Conservation (phyloP, 2,888 invertebrate genomes). For the Hypomecis punctinalis region DNA sequence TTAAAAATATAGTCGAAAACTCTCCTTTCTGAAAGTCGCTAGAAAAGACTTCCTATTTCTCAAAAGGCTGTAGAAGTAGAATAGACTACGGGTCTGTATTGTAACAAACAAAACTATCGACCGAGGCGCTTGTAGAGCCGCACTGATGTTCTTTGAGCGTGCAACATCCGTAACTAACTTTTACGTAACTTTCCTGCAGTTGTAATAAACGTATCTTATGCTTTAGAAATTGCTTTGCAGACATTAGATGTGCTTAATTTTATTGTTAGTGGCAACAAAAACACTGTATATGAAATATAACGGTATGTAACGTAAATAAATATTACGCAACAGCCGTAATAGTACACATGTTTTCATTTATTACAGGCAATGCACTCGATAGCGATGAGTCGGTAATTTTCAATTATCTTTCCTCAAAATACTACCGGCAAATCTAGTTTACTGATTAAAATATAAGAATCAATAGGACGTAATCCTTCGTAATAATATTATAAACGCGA, state of each 20-base stretch:
- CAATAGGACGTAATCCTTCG: no score
- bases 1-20: no score
- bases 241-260: constrained; percentile 28
- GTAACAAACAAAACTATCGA: constrained; percentile 16
- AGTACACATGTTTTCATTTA: no score
- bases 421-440: no score
- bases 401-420: no score
- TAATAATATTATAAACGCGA: no score
- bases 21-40: no score
- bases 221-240: constrained; percentile 21
- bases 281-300: background rate
- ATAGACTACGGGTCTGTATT: constrained; percentile 4
- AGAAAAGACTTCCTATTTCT: background rate
- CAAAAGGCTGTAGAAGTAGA: constrained; percentile 9
- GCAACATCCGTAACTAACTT: constrained; percentile 46
- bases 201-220: constrained; percentile 37
- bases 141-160: constrained; percentile 38
- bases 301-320: no score
- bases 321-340: no score
- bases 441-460: no score
- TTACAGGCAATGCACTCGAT: no score
- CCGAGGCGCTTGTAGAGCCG: constrained; percentile 1
- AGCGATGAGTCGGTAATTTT: no score
- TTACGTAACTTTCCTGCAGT: constrained; percentile 44
- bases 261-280: constrained; percentile 7